Percentiles rank a stretch among this genome's conserved stretches.
Conservation (phyloP, 2,888 invertebrate species). For the Archaeoteleia sp. region DNA sequence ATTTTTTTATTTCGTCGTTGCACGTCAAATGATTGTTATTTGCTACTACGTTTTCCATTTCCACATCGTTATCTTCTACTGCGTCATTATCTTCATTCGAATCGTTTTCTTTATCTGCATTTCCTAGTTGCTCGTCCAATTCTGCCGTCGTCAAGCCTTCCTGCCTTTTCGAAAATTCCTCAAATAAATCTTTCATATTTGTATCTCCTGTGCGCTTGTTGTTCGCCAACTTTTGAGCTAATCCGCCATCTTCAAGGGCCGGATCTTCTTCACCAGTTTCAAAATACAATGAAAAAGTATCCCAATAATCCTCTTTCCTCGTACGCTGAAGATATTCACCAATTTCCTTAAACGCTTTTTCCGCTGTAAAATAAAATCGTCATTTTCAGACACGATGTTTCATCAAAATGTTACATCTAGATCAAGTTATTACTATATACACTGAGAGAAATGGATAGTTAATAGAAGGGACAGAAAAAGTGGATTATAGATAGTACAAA, state of each 20-base stretch:
- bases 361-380: constrained; percentile 57
- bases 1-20: background rate
- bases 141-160: constrained; percentile 44
- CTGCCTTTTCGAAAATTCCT: constrained; percentile 62
- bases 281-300: constrained; percentile 62
- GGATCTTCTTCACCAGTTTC: constrained; percentile 63
- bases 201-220: constrained; percentile 61
- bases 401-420: too few relatives aligned
- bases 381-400: too few relatives aligned
- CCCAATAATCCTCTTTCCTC: constrained; percentile 63
- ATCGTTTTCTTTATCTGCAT: constrained; percentile 7
- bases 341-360: constrained; percentile 63
- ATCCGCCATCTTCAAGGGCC: constrained; percentile 55
- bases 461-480: too few relatives aligned
- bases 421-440: too few relatives aligned
- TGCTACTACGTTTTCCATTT: constrained; percentile 12
- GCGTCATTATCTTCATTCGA: constrained; percentile 23
- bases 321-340: constrained; percentile 62
- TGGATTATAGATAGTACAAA: too few relatives aligned
- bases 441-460: too few relatives aligned
- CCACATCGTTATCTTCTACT: constrained; percentile 27
- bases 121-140: constrained; percentile 12
- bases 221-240: constrained; percentile 57
- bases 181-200: constrained; percentile 62
- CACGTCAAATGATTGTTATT: constrained; percentile 1